phyloP scores from a whole-genome alignment of 2,888 invertebrate genomes.

The Adineta ricciae region DNA sequence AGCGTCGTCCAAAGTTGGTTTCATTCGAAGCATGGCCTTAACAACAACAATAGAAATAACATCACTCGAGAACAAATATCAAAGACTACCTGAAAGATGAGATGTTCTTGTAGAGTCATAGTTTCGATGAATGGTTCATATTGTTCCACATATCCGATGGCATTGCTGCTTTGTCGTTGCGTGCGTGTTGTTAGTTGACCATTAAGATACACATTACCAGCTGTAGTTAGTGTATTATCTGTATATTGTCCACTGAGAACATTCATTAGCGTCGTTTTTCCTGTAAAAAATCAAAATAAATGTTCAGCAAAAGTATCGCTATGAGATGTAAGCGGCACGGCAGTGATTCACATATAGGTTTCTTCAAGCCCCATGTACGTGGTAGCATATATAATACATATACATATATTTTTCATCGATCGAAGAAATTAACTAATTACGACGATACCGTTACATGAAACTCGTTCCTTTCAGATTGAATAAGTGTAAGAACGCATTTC shows the following conservation, averaged over 20 bases:
- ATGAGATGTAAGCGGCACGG: too few relatives aligned
- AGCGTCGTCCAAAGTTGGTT: slow-evolving; percentile 36
- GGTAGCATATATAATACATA: too few relatives aligned
- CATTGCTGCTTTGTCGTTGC: slow-evolving; percentile 48
- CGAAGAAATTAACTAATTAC: too few relatives aligned
- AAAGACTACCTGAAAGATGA: background rate
- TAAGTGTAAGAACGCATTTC: too few relatives aligned
- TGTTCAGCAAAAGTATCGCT: too few relatives aligned
- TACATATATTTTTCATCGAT: too few relatives aligned
- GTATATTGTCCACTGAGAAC: slow-evolving; percentile 68
- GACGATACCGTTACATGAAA: too few relatives aligned
- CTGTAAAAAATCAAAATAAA: slow-evolving; percentile 44
- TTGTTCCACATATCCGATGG: slow-evolving; percentile 77
- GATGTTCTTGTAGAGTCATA: slow-evolving; percentile 24
- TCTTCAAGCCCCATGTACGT: too few relatives aligned
- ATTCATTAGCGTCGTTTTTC: slow-evolving; percentile 85
- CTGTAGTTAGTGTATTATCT: slow-evolving; percentile 47
- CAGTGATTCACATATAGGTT: too few relatives aligned
- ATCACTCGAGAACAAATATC: background rate
- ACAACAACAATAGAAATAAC: background rate
- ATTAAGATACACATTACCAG: slow-evolving; percentile 55
- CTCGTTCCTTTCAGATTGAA: too few relatives aligned
- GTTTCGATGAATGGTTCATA: slow-evolving; percentile 80
- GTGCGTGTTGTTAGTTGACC: slow-evolving; percentile 35
- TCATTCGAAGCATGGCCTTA: slow-evolving; percentile 43